Conservation (phyloP, 2,888 invertebrate species). For the Eupithecia subfuscata region DNA sequence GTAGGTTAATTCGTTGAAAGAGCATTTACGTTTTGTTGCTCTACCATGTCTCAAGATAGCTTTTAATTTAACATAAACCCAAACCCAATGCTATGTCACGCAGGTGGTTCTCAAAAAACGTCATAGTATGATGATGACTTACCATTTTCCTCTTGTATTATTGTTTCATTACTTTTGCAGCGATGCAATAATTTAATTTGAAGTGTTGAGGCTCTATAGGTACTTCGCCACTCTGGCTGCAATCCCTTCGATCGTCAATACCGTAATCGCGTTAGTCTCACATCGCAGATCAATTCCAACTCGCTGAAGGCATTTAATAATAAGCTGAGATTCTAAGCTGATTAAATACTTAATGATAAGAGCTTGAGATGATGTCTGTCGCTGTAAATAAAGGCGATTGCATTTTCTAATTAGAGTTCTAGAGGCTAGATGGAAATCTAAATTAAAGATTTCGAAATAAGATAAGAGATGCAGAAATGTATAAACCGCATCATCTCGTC, state of each 20-base stretch:
- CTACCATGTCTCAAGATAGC: neutral
- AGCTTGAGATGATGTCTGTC: neutral
- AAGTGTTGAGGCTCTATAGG: neutral
- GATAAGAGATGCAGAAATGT: neutral
- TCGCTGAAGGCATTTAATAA: slow-evolving; percentile 19
- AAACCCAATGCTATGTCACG: neutral
- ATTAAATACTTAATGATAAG: neutral
- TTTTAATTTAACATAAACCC: neutral
- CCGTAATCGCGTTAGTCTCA: slow-evolving; percentile 24
- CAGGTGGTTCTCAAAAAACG: neutral
- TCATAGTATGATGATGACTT: neutral
- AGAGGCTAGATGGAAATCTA: neutral
- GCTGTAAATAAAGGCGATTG: neutral
- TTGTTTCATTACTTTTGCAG: neutral
- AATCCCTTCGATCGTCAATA: slow-evolving; percentile 22
- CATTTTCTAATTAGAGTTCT: neutral
- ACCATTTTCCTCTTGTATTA: neutral
- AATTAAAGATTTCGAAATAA: neutral
- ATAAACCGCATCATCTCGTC: neutral
- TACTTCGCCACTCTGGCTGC: neutral
- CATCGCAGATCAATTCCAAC: slow-evolving; percentile 19
- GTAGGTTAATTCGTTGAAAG: neutral
- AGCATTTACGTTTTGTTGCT: neutral
- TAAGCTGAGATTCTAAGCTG: slow-evolving; percentile 16
- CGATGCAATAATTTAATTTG: neutral